phyloP scores from a whole-genome alignment of 2,888 invertebrate species.

The Nysson spinosus region DNA sequence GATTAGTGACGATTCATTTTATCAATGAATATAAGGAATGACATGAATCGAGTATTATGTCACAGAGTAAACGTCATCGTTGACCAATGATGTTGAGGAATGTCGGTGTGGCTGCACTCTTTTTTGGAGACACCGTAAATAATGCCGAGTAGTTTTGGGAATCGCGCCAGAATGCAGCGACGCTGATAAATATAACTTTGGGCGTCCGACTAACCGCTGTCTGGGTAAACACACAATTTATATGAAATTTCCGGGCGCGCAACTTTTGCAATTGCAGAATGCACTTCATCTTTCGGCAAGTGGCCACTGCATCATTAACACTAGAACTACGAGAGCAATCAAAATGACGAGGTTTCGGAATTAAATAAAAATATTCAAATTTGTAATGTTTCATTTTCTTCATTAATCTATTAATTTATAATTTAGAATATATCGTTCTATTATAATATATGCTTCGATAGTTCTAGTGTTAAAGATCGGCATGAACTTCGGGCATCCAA shows the following conservation, averaged over 20 bases:
- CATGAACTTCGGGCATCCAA: no score
- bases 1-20: no score
- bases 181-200: conserved; percentile 68
- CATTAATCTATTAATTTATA: no score
- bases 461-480: no score
- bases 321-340: no score
- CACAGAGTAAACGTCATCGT: conserved; percentile 20
- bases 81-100: neutral
- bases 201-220: conserved; percentile 51
- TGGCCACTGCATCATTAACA: neutral
- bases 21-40: neutral
- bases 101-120: conserved; percentile 14
- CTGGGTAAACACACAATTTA: conserved; percentile 51
- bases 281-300: conserved; percentile 12
- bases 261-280: conserved; percentile 10
- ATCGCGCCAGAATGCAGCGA: conserved; percentile 62
- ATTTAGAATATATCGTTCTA: no score
- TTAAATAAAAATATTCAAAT: neutral
- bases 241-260: conserved; percentile 26
- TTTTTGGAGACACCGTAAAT: conserved; percentile 52
- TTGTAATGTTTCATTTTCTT: no score
- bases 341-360: neutral
- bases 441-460: no score
- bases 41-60: neutral
- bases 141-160: conserved; percentile 59